Conservation (phyloP, 2,888 invertebrate species). For the Cryptosula pallasiana region DNA sequence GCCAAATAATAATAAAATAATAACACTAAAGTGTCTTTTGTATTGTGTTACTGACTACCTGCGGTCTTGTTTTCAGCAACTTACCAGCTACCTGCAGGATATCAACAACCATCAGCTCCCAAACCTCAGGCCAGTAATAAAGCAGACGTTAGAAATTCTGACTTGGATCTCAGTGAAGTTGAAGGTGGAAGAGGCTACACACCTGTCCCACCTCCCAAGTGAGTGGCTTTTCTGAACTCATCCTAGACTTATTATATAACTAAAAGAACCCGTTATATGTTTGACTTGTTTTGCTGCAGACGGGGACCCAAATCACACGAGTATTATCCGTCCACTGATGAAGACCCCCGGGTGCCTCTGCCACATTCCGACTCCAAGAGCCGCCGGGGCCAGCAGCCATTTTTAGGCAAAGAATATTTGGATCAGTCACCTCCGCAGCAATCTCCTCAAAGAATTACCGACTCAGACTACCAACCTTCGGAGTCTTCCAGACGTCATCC, state of each 20-base stretch:
- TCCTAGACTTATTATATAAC: too few species aligned
- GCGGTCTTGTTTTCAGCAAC: not conserved
- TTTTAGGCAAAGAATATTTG: not conserved
- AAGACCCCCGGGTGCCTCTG: not conserved
- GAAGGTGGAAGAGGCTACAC: slow-evolving; percentile 12
- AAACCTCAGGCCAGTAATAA: slow-evolving; percentile 1
- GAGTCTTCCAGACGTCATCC: not conserved
- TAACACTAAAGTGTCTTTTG: too few species aligned
- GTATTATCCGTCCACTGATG: slow-evolving; percentile 8
- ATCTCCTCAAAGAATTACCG: not conserved
- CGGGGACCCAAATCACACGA: not conserved
- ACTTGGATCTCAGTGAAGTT: slow-evolving; percentile 19
- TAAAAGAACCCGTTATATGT: not conserved
- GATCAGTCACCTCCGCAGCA: not conserved
- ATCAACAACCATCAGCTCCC: not conserved
- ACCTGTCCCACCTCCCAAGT: slow-evolving; percentile 1
- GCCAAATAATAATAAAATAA: too few species aligned
- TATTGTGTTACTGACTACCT: too few species aligned
- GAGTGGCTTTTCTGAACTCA: not conserved
- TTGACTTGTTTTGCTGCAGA: not conserved
- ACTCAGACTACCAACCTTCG: not conserved
- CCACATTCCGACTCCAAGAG: not conserved
- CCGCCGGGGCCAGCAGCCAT: not conserved
- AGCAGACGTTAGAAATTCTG: slow-evolving; percentile 8
- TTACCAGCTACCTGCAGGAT: slow-evolving; percentile 8